These are phyloP conservation scores for Momotus momota DNA, from an alignment of 2,797 vertebrate genomes.

Conservation along the genomic window DNA sequence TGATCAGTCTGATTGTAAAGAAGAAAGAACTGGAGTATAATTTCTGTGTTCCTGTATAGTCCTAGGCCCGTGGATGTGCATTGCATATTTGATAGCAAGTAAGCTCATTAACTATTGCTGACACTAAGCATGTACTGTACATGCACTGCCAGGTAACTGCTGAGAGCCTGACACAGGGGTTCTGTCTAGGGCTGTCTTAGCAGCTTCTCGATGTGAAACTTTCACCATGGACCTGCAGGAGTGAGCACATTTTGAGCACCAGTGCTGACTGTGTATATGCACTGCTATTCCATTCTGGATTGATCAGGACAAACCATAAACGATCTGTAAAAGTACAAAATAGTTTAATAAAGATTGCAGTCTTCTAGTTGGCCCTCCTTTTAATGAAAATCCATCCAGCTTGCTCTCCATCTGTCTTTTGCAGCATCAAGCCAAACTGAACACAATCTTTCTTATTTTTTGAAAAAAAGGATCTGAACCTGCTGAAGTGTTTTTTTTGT, in stretches of 20 bases:
- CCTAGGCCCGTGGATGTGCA: background rate
- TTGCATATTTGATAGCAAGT: background rate
- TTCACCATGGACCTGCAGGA: background rate
- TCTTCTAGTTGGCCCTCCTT: background rate
- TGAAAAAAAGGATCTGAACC: background rate
- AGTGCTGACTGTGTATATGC: background rate
- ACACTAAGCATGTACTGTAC: background rate
- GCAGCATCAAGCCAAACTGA: background rate
- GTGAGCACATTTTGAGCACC: background rate
- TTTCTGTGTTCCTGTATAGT: background rate
- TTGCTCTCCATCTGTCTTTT: background rate
- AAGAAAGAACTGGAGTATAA: background rate
- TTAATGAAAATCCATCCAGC: background rate
- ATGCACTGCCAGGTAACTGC: rapidly evolving
- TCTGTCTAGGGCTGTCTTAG: background rate
- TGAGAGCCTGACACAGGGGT: background rate
- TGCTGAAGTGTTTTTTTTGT: background rate
- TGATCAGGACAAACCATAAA: background rate
- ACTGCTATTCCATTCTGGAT: background rate
- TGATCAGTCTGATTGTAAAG: background rate
- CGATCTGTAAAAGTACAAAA: background rate
- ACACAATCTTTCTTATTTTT: background rate
- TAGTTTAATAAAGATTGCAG: background rate
- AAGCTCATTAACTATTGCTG: background rate
- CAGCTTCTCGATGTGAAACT: background rate